phyloP scores from a whole-genome alignment of 2,113 vertebrate species.

The Saguinus midas region DNA sequence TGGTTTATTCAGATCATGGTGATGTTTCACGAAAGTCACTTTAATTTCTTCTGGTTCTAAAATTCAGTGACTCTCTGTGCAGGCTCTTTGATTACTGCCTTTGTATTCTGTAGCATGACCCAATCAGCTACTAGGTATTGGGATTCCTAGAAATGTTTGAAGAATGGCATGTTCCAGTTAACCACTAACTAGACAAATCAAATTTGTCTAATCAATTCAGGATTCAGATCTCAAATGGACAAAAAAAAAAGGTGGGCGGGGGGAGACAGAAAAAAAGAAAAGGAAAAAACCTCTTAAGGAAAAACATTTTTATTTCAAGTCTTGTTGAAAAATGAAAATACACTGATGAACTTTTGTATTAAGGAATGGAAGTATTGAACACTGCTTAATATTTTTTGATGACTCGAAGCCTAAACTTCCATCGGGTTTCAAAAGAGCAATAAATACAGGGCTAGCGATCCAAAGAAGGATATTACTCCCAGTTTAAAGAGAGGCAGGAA shows the following conservation, averaged over 20 bases:
- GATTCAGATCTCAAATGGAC: background rate
- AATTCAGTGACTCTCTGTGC: background rate
- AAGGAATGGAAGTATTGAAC: background rate
- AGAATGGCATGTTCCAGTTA: background rate
- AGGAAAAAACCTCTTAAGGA: background rate
- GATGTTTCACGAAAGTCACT: background rate
- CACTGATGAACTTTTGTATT: background rate
- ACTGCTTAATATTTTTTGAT: background rate
- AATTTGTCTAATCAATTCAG: background rate
- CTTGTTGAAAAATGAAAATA: slow-evolving; percentile 5
- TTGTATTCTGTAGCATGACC: background rate
- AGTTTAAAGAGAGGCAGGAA: background rate
- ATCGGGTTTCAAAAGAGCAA: background rate
- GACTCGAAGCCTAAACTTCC: slow-evolving; percentile 8
- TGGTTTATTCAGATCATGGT: background rate
- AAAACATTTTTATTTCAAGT: background rate
- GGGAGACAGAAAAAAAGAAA: background rate
- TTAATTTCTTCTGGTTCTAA: background rate
- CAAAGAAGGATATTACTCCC: background rate
- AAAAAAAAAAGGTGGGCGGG: background rate
- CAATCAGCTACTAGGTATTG: background rate
- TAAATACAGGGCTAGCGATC: background rate
- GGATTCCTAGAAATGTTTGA: background rate
- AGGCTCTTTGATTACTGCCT: background rate
- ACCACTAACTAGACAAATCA: background rate